A percentile compares a stretch with the other conserved stretches of the same genome.
These are phyloP conservation scores for Drosophila parvula DNA, from an alignment of 1,140 invertebrate genomes.

Conservation along the genomic window DNA sequence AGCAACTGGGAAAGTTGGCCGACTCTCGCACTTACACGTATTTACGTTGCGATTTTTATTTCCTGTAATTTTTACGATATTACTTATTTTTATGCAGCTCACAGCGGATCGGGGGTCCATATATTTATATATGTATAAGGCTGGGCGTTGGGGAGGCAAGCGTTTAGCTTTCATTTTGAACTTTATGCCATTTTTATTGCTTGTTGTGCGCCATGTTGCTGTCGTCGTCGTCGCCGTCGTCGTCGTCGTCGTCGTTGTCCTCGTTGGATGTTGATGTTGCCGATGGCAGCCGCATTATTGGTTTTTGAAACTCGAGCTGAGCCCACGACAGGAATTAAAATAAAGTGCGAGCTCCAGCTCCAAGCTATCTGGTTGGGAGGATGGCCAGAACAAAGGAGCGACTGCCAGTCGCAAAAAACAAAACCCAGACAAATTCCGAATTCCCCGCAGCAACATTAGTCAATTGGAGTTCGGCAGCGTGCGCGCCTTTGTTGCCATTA, in stretches of 20 bases:
- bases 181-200: constrained; percentile 77
- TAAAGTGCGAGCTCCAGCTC: constrained; percentile 37
- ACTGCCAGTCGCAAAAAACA: constrained; percentile 1
- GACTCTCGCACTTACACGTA: constrained; percentile 76
- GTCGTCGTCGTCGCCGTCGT: constrained; percentile 39
- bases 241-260: constrained; percentile 26
- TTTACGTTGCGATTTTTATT: constrained; percentile 82
- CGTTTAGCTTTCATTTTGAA: constrained; percentile 79
- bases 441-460: constrained; percentile 45
- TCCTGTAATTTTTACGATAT: constrained; percentile 82
- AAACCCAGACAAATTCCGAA: constrained; percentile 32
- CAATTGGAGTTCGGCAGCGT: constrained; percentile 49
- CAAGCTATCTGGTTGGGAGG: constrained; percentile 14
- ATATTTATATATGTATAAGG: not conserved
- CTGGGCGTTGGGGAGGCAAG: constrained; percentile 26
- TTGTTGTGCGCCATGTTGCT: constrained; percentile 57
- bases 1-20: constrained; percentile 73
- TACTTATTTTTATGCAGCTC: constrained; percentile 81
- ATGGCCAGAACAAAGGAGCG: constrained; percentile 39
- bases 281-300: constrained; percentile 67
- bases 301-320: constrained; percentile 67
- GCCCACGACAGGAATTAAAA: constrained; percentile 73
- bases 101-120: constrained; percentile 48
- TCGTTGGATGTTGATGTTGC: constrained; percentile 30
- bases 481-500: constrained; percentile 51